Evolutionary conservation across 2,797 vertebrate genomes (phyloP), one percentile per base, ranked within the genome.

Genomic region (Oryzias sinensis): DNA sequence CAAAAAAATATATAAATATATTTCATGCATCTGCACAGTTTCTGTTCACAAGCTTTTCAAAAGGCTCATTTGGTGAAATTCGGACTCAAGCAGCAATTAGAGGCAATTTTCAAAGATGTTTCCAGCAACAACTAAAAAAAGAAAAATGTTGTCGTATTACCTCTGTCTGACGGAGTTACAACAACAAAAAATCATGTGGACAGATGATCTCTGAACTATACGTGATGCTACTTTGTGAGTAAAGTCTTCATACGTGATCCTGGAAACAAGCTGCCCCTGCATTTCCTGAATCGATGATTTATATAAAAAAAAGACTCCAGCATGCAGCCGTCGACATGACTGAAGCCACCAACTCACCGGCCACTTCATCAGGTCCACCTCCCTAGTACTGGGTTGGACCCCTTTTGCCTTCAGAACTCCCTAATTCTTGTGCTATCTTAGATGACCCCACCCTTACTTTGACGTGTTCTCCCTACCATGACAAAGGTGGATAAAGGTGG

Each of bases 181-280:
- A 51, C 11, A 50, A 54, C 64, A 75, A 45, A 59, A 44, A 27
- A 57, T 57, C 37, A 68, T 56, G 56, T 43, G 29, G 43, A 70
- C 48, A 72, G 13, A 53, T 42, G 46, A 27, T 43, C 49, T 56
- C 40, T 59, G 43, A 4, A 43, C 24, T 37, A 14, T 60, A 52
- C 66, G 76, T 46, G 55, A 52, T 56, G 53, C 59, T 59, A 46
- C 64, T 62, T 72, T 74, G 53, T 58, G 59, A 66, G 49, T 80
- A 82, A 53, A 79, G 52, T 61, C 60, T 67, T 59, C 62, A 50
- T 53, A 59, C 55, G 53, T 14, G 16, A 44, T 58, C 17, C 54
- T 9, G 42, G 43, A 65, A 56, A 74, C 63, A 66, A 77, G 72
- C 53, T 72, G 70, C 48, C 62, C 48, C 74, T 79, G 60, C 68